phyloP scores from a whole-genome alignment of 2,113 vertebrate species.

The Cynopterus brachyotis region DNA sequence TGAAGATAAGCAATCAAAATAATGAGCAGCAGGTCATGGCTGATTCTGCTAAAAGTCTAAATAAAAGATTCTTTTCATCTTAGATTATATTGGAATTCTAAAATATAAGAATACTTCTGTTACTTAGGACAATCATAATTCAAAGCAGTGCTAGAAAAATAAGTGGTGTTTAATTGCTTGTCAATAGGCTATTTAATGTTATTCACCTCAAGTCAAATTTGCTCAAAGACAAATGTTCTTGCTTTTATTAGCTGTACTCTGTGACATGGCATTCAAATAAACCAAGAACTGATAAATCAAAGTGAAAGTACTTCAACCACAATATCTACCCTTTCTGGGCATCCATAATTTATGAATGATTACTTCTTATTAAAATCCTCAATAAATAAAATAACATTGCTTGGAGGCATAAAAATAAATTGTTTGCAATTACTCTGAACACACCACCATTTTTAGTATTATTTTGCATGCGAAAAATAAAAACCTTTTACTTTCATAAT shows the following conservation, averaged over 20 bases:
- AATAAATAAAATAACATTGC: conserved; percentile 6
- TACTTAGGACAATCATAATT: conserved; percentile 58
- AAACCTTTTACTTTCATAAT: background rate
- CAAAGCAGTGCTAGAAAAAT: conserved; percentile 24
- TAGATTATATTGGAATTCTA: conserved; percentile 46
- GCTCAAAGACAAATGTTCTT: conserved; percentile 59
- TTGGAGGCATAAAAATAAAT: background rate
- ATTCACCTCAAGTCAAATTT: conserved; percentile 63
- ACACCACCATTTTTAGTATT: background rate
- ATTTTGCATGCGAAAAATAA: background rate
- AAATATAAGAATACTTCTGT: conserved; percentile 49
- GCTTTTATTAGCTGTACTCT: conserved; percentile 62
- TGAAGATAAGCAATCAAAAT: conserved; percentile 64
- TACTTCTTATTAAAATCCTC: conserved; percentile 34
- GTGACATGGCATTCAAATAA: conserved; percentile 42
- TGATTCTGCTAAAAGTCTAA: conserved; percentile 61
- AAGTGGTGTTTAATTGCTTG: conserved; percentile 66
- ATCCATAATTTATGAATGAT: background rate
- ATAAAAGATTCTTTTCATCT: conserved; percentile 61
- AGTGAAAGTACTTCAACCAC: background rate
- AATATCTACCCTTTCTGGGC: background rate
- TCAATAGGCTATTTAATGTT: conserved; percentile 58
- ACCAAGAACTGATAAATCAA: conserved; percentile 47
- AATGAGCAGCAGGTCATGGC: conserved; percentile 5
- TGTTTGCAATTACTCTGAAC: background rate